Percentiles rank a stretch among this genome's conserved stretches.
phyloP scores from a whole-genome alignment of 2,113 vertebrate genomes.

The Pao palembangensis region DNA sequence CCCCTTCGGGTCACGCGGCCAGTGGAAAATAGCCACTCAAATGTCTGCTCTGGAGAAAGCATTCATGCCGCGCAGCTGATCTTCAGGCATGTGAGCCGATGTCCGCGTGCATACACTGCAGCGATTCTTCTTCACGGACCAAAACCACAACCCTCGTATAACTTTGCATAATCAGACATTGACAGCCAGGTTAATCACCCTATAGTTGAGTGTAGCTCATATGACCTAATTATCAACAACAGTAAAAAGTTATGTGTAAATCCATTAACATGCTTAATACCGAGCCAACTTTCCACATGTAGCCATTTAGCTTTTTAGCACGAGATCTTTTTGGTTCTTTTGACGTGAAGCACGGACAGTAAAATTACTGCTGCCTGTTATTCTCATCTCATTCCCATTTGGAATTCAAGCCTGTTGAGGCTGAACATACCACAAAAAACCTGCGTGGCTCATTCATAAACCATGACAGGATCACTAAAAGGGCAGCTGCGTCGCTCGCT shows the following conservation, averaged over 20 bases:
- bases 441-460: conserved; percentile 49
- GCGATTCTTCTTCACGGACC: background rate
- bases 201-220: too few species aligned
- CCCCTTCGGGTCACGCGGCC: background rate
- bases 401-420: conserved; percentile 38
- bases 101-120: conserved; percentile 22
- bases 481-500: conserved; percentile 7
- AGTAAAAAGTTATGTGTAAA: too few species aligned
- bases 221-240: too few species aligned
- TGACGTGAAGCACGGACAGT: too few species aligned
- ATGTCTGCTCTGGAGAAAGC: background rate
- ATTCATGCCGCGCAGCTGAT: conserved; percentile 36
- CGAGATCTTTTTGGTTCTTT: too few species aligned
- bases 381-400: conserved; percentile 20
- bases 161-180: too few species aligned
- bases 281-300: too few species aligned
- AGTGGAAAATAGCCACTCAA: background rate
- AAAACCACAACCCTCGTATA: background rate
- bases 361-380: background rate
- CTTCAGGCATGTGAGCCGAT: conserved; percentile 21
- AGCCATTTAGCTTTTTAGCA: too few species aligned
- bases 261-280: too few species aligned
- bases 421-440: conserved; percentile 11
- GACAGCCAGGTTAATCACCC: too few species aligned
- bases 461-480: conserved; percentile 29